Evolutionary conservation across 2,888 invertebrate species (phyloP).

Genomic region (Ernsta delagoae): DNA sequence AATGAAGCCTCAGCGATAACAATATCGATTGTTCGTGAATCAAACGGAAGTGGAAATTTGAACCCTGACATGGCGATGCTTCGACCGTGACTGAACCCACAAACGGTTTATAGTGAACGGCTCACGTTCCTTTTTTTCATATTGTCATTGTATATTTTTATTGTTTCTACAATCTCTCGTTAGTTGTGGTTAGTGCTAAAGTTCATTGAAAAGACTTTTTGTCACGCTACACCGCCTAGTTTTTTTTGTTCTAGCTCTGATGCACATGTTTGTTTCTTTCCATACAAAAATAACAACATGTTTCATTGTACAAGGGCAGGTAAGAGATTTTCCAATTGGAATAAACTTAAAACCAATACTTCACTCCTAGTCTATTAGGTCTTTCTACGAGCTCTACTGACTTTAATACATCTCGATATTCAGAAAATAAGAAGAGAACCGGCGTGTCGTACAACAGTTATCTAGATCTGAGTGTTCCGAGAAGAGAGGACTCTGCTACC

Average conservation of each 20-base stretch:
- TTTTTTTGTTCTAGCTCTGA: background rate
- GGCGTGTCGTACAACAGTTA: slow-evolving; percentile 77
- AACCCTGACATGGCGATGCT: slow-evolving; percentile 69
- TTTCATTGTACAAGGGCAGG: background rate
- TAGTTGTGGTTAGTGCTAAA: slow-evolving; percentile 28
- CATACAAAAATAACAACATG: background rate
- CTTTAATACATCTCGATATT: slow-evolving; percentile 41
- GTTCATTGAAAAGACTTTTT: slow-evolving; percentile 21
- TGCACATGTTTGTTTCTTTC: slow-evolving; percentile 2
- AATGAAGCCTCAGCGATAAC: slow-evolving; percentile 72
- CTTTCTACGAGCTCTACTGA: slow-evolving; percentile 33
- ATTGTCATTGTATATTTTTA: slow-evolving; percentile 37
- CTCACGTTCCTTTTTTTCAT: slow-evolving; percentile 36
- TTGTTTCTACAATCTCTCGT: slow-evolving; percentile 31
- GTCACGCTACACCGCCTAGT: background rate
- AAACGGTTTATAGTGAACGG: slow-evolving; percentile 45
- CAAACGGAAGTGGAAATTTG: slow-evolving; percentile 78
- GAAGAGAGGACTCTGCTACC: slow-evolving; percentile 78
- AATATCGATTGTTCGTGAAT: slow-evolving; percentile 78
- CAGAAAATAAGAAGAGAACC: slow-evolving; percentile 69
- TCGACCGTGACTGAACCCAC: slow-evolving; percentile 77
- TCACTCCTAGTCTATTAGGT: slow-evolving; percentile 25
- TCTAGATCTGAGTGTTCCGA: slow-evolving; percentile 77
- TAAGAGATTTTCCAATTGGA: too few species aligned
- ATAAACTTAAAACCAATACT: too few species aligned